These are phyloP conservation scores for Manis javanica DNA, from an alignment of 2,797 vertebrate genomes.

Conservation along the genomic window DNA sequence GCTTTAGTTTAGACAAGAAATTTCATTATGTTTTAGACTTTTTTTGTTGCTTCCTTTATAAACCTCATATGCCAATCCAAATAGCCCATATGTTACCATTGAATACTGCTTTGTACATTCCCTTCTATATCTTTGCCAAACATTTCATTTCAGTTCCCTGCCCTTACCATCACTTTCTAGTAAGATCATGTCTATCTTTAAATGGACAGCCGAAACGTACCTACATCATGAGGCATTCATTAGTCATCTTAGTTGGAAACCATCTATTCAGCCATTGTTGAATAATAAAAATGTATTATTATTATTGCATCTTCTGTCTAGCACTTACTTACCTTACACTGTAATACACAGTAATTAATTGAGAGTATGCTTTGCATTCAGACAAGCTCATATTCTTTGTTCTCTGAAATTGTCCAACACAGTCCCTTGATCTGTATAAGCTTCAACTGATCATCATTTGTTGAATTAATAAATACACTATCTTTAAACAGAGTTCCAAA, in stretches of 20 bases:
- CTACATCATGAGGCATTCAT: not conserved
- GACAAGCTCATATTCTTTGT: not conserved
- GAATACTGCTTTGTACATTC: not conserved
- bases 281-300: not conserved
- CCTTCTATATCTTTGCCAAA: not conserved
- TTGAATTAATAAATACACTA: not conserved
- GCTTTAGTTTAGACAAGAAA: not conserved
- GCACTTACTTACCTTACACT: not conserved
- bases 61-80: not conserved
- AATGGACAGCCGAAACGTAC: not conserved
- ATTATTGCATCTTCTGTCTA: not conserved
- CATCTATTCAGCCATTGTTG: not conserved
- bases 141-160: not conserved
- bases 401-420: not conserved
- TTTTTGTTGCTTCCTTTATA: slow-evolving; percentile 9
- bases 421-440: not conserved
- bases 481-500: not conserved
- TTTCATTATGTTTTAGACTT: slow-evolving; percentile 6
- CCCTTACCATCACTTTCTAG: not conserved
- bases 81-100: not conserved
- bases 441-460: not conserved
- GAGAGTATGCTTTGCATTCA: not conserved
- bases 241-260: not conserved
- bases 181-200: not conserved
- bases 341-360: not conserved